Evolutionary conservation across 2,797 vertebrate genomes (phyloP).

Genomic region (Ambastaia sidthimunki): DNA sequence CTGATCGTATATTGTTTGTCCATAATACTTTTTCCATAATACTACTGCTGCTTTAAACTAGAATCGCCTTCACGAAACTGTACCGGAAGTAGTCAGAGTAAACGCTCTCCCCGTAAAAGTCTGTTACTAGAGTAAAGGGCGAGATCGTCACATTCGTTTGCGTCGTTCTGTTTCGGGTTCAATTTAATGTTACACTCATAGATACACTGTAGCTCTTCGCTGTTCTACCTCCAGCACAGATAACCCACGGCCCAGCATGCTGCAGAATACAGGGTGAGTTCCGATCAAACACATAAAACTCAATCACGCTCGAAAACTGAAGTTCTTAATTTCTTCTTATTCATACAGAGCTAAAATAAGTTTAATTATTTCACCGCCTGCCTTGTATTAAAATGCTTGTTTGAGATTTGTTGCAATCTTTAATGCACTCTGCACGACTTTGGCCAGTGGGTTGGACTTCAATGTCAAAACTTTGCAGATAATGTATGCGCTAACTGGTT

Average conservation of each 20-base stretch:
- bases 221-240: background rate
- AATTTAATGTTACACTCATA: background rate
- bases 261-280: conserved; percentile 80
- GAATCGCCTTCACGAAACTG: background rate
- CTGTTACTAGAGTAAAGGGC: conserved; percentile 26
- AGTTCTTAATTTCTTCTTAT: background rate
- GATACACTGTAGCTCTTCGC: background rate
- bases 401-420: background rate
- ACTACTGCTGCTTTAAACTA: background rate
- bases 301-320: background rate
- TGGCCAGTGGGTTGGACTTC: background rate
- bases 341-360: background rate
- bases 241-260: conserved; percentile 60
- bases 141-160: background rate
- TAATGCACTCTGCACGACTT: background rate
- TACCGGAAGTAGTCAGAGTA: conserved; percentile 18
- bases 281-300: background rate
- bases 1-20: background rate
- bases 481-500: too few relatives aligned
- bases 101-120: background rate
- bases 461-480: background rate
- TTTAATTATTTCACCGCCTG: background rate
- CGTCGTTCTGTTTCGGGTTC: background rate
- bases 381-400: background rate
- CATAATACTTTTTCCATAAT: too few relatives aligned